Conservation (phyloP, 1,140 invertebrate species). For the Limonius californicus region DNA sequence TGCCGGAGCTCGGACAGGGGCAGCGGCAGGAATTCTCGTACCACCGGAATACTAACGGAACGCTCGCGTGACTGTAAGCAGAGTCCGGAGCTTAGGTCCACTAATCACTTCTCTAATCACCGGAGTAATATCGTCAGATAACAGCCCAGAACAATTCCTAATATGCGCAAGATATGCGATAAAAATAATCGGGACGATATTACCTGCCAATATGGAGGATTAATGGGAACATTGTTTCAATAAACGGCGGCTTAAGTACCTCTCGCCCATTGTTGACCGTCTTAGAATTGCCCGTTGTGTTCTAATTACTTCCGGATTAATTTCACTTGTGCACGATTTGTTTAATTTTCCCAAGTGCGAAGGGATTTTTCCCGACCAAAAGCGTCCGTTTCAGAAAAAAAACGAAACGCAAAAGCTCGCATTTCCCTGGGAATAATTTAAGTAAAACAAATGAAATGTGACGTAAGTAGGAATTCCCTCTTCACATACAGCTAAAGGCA, state of each 20-base stretch:
- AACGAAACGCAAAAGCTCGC: too few relatives aligned
- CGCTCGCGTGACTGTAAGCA: conserved; percentile 5
- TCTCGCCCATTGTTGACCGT: conserved; percentile 20
- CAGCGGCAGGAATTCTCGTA: background rate
- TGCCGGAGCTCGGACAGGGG: conserved; percentile 24
- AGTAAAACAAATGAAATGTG: conserved; percentile 3
- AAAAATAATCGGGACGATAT: conserved; percentile 34
- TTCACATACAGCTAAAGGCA: conserved; percentile 5
- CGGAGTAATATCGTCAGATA: conserved; percentile 22
- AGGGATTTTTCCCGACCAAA: too few relatives aligned
- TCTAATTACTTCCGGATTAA: conserved; percentile 12
- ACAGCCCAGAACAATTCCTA: conserved; percentile 30
- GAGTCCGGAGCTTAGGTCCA: background rate
- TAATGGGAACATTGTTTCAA: conserved; percentile 37
- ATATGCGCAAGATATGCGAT: conserved; percentile 31
- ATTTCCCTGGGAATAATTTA: too few relatives aligned
- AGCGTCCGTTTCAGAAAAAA: too few relatives aligned
- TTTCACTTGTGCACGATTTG: conserved; percentile 7
- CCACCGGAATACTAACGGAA: conserved; percentile 5
- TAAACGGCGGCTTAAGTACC: conserved; percentile 23
- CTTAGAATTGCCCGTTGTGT: conserved; percentile 15
- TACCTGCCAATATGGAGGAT: conserved; percentile 41
- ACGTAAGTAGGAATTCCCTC: background rate
- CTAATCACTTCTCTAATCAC: conserved; percentile 15
- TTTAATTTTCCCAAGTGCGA: conserved; percentile 5